These are phyloP conservation scores for Pseudoatta argentina DNA, from an alignment of 1,140 invertebrate genomes.

Conservation along the genomic window DNA sequence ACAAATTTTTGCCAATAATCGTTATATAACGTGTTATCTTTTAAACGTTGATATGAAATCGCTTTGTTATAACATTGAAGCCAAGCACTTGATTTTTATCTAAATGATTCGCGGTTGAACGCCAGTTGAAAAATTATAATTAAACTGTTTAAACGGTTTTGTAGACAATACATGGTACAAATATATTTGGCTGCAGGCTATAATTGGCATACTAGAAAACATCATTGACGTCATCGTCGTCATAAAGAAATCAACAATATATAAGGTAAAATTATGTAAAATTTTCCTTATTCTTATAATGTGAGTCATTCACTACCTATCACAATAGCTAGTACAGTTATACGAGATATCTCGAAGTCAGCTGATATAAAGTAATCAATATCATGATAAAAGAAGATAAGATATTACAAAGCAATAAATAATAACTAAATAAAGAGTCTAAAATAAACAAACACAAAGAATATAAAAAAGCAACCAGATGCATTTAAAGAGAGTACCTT, in stretches of 20 bases:
- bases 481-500: not conserved
- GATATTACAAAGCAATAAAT: not conserved
- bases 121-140: not conserved
- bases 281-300: slow-evolving; percentile 5
- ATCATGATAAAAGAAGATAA: not conserved
- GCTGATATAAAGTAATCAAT: not conserved
- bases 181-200: not conserved
- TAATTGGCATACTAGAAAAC: not conserved
- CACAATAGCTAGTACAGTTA: not conserved
- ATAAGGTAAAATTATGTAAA: not conserved
- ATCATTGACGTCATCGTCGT: not conserved
- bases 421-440: not conserved
- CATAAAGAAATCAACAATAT: not conserved
- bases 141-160: not conserved
- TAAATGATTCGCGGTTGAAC: not conserved
- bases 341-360: not conserved
- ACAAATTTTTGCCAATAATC: slow-evolving; percentile 11
- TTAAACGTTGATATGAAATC: slow-evolving; percentile 12
- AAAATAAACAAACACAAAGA: slow-evolving; percentile 4
- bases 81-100: slow-evolving; percentile 5
- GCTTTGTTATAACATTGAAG: not conserved
- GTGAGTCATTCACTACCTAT: not conserved
- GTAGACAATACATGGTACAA: not conserved
- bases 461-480: not conserved
- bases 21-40: not conserved